Percentiles rank a stretch among this genome's conserved stretches.
phyloP scores from a whole-genome alignment of 2,888 invertebrate species.

The Mongoloraphidia duomilia region DNA sequence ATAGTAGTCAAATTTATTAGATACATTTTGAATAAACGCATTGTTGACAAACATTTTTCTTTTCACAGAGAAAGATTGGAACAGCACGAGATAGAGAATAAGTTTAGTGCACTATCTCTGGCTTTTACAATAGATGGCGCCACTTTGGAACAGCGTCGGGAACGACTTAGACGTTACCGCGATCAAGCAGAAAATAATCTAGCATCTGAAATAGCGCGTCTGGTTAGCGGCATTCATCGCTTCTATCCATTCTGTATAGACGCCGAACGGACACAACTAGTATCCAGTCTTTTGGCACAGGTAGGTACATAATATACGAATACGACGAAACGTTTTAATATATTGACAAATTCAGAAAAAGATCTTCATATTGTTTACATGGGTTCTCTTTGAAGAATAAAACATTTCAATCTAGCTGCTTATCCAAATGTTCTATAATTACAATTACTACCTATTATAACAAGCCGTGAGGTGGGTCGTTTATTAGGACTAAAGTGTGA shows the following conservation, averaged over 20 bases:
- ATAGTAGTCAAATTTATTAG: no score
- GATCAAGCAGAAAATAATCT: conserved; percentile 44
- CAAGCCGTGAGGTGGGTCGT: no score
- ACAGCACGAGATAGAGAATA: conserved; percentile 32
- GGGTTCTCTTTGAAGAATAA: no score
- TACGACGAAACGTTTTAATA: no score
- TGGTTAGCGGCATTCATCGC: conserved; percentile 23
- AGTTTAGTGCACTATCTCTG: conserved; percentile 38
- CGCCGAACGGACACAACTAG: conserved; percentile 34
- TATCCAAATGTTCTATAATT: no score
- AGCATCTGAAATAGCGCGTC: conserved; percentile 33
- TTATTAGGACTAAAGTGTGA: no score
- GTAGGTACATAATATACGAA: conserved; percentile 19
- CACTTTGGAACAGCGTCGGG: conserved; percentile 37
- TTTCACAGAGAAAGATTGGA: conserved; percentile 24
- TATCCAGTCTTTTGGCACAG: conserved; percentile 35
- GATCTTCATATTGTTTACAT: no score
- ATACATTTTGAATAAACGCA: background rate
- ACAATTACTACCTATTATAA: no score
- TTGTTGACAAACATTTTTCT: background rate
- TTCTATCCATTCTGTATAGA: conserved; percentile 34
- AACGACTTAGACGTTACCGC: conserved; percentile 37
- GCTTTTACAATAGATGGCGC: conserved; percentile 43
- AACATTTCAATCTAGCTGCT: no score
- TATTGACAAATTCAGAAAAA: no score